phyloP scores from a whole-genome alignment of 2,113 vertebrate species.

The Campylomormyrus numenius region DNA sequence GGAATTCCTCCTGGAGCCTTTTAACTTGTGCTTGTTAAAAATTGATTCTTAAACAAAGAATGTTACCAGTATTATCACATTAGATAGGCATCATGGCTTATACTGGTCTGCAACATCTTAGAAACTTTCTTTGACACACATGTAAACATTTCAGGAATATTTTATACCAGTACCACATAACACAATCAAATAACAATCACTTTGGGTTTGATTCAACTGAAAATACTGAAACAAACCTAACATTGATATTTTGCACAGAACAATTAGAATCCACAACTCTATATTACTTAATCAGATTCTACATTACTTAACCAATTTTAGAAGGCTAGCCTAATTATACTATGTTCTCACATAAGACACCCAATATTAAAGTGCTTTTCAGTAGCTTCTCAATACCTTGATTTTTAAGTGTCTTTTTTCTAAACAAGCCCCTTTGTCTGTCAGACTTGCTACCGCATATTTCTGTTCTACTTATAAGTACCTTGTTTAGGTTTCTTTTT shows the following conservation, averaged over 20 bases:
- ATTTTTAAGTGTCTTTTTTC: neutral
- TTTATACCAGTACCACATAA: neutral
- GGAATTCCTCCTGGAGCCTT: neutral
- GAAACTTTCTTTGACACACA: neutral
- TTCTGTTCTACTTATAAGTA: neutral
- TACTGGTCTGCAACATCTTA: neutral
- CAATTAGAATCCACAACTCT: neutral
- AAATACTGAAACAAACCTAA: neutral
- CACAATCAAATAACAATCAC: neutral
- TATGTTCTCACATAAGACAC: neutral
- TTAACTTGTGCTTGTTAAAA: conserved; percentile 2
- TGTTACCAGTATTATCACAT: neutral
- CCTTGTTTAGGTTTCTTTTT: neutral
- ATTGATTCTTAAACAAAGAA: neutral
- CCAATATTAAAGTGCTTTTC: neutral
- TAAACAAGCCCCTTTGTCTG: neutral
- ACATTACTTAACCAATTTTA: neutral
- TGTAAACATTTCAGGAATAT: neutral
- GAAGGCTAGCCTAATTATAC: neutral
- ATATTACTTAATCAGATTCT: neutral
- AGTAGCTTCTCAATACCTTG: neutral
- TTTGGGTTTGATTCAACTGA: neutral
- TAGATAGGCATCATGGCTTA: neutral
- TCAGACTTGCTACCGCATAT: neutral
- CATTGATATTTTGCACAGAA: neutral